phyloP scores from a whole-genome alignment of 2,888 invertebrate genomes.

The Aphodius sticticus region DNA sequence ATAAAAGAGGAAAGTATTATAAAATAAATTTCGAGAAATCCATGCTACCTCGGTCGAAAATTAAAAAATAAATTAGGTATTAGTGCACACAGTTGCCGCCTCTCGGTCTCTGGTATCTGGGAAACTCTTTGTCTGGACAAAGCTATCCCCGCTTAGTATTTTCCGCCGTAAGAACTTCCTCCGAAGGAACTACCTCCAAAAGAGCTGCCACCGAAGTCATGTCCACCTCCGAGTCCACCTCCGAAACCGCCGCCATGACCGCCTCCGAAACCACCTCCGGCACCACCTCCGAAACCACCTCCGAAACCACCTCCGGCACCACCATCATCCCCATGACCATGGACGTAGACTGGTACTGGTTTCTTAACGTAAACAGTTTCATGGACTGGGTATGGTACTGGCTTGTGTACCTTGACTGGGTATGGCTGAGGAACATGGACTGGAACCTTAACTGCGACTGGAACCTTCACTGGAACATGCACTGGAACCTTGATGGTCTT shows the following conservation, averaged over 20 bases:
- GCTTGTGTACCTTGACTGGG: constrained; percentile 37
- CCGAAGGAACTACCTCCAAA: constrained; percentile 20
- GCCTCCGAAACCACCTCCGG: constrained; percentile 23
- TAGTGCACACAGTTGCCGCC: constrained; percentile 19
- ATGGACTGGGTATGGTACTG: constrained; percentile 33
- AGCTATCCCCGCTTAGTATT: constrained; percentile 32
- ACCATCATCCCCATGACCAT: constrained; percentile 30
- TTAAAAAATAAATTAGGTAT: constrained; percentile 16
- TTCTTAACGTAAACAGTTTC: constrained; percentile 36
- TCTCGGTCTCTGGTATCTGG: constrained; percentile 27
- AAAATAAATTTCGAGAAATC: constrained; percentile 17
- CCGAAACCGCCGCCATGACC: constrained; percentile 15
- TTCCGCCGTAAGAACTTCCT: constrained; percentile 29
- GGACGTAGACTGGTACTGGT: constrained; percentile 34
- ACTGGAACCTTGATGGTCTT: constrained; percentile 34
- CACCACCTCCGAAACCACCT: constrained; percentile 22
- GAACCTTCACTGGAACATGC: constrained; percentile 33
- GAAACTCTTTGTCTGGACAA: constrained; percentile 31
- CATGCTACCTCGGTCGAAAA: constrained; percentile 20
- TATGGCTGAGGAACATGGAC: constrained; percentile 36
- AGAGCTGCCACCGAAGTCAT: constrained; percentile 18
- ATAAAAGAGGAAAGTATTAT: constrained; percentile 15
- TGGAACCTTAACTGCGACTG: constrained; percentile 36
- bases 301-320: constrained; percentile 29
- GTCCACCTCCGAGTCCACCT: constrained; percentile 21